Base-by-base conservation (phyloP, 37 sponge, comb jelly and placozoan species). In the Beroe ovata region DNA sequence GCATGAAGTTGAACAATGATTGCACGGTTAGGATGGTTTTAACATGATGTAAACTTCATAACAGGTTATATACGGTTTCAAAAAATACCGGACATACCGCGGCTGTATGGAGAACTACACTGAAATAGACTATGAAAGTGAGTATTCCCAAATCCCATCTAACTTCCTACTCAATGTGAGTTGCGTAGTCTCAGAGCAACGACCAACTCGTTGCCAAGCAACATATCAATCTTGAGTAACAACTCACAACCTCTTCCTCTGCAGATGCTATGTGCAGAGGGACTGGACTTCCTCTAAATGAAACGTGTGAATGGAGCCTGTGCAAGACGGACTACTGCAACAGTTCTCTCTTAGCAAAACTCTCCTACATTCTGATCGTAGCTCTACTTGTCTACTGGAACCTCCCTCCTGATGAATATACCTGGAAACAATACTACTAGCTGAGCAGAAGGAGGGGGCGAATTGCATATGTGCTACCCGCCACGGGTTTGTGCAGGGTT, bases 91-190 rank as follows among this genome's bases (percentile, higher is more conserved):
- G 22, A 77, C 84, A 8, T 77, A 77, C 84, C 26, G 84, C 1
- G 84, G 84, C 36, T 77, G 84, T 35, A 77, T 77, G 84, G 84
- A 77, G 23, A 77, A 77, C 28, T 77, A 77, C 84, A 77, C 84
- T 8, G 84, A 77, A 26, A 77, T 77, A 6, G 84, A 77, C 25
- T 77, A 77, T 29, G 38, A 33, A 41, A 77, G 84, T 77, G 33
- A 40, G 84, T 47, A 47, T n/a, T n/a, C n/a, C n/a, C n/a, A n/a
- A n/a, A n/a, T n/a, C n/a, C n/a, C n/a, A n/a, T n/a, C n/a, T n/a
- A n/a, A n/a, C n/a, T n/a, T n/a, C n/a, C n/a, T n/a, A n/a, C n/a
- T n/a, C n/a, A n/a, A n/a, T n/a, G n/a, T n/a, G n/a, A n/a, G n/a
- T n/a, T n/a, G n/a, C n/a, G n/a, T n/a, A n/a, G n/a, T n/a, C n/a